Base-by-base conservation (phyloP, 37 sponge, comb jelly and placozoan species). In the Beroe forskalii region DNA sequence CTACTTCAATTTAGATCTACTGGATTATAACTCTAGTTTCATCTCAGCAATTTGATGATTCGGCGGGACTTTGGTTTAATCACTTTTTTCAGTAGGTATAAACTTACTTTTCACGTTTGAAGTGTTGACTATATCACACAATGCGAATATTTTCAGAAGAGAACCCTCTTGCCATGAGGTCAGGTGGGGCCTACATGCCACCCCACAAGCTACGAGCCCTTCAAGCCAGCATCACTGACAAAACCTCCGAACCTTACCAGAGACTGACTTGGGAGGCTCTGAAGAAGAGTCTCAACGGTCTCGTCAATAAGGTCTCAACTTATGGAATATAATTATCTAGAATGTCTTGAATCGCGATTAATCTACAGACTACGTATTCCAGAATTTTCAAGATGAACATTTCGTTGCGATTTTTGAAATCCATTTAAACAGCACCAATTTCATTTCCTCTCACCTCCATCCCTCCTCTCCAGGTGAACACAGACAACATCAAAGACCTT, bases 261-360 rank as follows among this genome's bases (percentile, higher is more conserved):
- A 90, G 95, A 31, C 62, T 98, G 35, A 86, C 94, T 0, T 98
- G 99, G 99, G 95, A 96, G 40, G 99, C 99, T 8, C 91, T 96
- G 60, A 98, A 98, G 92, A 96, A 96, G 89, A 95, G 95, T 60
- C 95, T 98, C 62, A 96, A 98, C 67, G 99, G 99, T 41, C 91
- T 98, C 0, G 93, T 98, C 60, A 98, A 98, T 94, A 98, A 98
- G 92, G 96, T 97, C 12, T 48, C n/a, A n/a, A n/a, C n/a, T n/a
- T n/a, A n/a, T n/a, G n/a, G n/a, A 27, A 43, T 37, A 66, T n/a
- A n/a, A n/a, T n/a, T n/a, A n/a, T n/a, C n/a, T n/a, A n/a, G n/a
- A n/a, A n/a, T n/a, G n/a, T 23, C 20, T 23, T 20, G 62, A 61
- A 23, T 61, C 23, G 23, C 20, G 22, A 61, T 61, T 61, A 23